These are phyloP conservation scores for Torymus auratus DNA, from an alignment of 2,888 invertebrate genomes.

Conservation along the genomic window DNA sequence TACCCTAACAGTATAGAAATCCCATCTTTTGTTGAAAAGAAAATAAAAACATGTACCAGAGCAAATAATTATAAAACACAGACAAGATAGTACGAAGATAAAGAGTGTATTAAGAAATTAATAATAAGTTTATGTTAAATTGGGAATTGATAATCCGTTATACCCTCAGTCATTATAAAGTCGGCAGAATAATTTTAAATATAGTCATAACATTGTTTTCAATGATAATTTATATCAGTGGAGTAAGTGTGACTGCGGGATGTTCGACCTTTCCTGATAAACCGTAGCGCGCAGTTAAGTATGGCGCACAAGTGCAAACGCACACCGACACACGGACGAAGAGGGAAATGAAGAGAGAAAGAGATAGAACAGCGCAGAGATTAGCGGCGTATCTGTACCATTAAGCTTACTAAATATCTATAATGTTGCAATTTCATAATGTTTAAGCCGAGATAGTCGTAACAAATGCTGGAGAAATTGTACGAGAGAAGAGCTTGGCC, in stretches of 20 bases:
- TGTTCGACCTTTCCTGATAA: slow-evolving; percentile 75
- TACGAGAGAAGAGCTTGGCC: too few species aligned
- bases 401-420: slow-evolving; percentile 65
- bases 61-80: too few species aligned
- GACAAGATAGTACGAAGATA: too few species aligned
- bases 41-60: too few species aligned
- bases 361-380: slow-evolving; percentile 37
- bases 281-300: slow-evolving; percentile 63
- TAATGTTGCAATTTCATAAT: slow-evolving; percentile 68
- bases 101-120: neutral
- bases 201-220: slow-evolving; percentile 68
- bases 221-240: slow-evolving; percentile 72
- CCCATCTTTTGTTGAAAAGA: too few species aligned
- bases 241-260: slow-evolving; percentile 71
- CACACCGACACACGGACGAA: neutral
- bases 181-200: slow-evolving; percentile 67
- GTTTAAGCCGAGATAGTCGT: slow-evolving; percentile 61
- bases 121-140: slow-evolving; percentile 18
- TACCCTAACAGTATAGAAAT: too few species aligned
- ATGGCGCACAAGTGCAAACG: slow-evolving; percentile 47
- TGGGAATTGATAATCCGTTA: neutral
- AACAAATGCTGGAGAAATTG: slow-evolving; percentile 53
- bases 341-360: slow-evolving; percentile 27
- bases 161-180: slow-evolving; percentile 58
- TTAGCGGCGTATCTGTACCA: slow-evolving; percentile 58